Conservation (phyloP, 2,888 invertebrate species). For the Euplexia lucipara region DNA sequence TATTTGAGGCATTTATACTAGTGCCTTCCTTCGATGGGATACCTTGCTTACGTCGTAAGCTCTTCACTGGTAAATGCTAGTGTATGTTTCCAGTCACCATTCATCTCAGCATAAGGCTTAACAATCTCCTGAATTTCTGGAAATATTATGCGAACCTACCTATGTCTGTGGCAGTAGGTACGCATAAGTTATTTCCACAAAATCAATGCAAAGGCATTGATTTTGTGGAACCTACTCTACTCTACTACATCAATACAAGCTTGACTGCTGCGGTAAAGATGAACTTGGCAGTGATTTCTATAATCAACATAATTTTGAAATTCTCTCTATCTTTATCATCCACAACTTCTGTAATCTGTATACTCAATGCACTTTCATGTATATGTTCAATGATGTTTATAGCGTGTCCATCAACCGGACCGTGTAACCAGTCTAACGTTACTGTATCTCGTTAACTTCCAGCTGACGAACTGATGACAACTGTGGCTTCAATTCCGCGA, state of each 20-base stretch:
- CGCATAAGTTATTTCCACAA: too few species aligned
- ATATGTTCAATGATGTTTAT: neutral
- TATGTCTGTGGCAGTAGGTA: too few species aligned
- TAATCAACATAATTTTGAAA: constrained; percentile 1
- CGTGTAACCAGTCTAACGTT: constrained; percentile 1
- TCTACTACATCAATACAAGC: neutral
- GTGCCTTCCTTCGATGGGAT: too few species aligned
- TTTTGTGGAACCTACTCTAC: too few species aligned
- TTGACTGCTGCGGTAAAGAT: neutral
- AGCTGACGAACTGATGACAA: constrained; percentile 38
- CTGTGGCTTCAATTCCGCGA: constrained; percentile 23
- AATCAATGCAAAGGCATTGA: too few species aligned
- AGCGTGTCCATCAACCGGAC: neutral
- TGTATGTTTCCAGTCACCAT: too few species aligned
- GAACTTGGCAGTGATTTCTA: neutral
- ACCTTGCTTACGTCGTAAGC: too few species aligned
- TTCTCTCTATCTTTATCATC: neutral
- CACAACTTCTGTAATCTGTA: constrained; percentile 2
- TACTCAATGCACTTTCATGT: neutral
- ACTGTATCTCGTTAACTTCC: neutral
- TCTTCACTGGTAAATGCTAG: too few species aligned
- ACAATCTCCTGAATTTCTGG: too few species aligned
- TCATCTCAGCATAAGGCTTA: too few species aligned
- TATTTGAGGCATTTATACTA: too few species aligned
- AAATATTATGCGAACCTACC: too few species aligned